Percentiles rank a stretch among this genome's conserved stretches.
These are phyloP conservation scores for Eustalomyia histrio DNA, from an alignment of 2,888 invertebrate species.

Conservation along the genomic window DNA sequence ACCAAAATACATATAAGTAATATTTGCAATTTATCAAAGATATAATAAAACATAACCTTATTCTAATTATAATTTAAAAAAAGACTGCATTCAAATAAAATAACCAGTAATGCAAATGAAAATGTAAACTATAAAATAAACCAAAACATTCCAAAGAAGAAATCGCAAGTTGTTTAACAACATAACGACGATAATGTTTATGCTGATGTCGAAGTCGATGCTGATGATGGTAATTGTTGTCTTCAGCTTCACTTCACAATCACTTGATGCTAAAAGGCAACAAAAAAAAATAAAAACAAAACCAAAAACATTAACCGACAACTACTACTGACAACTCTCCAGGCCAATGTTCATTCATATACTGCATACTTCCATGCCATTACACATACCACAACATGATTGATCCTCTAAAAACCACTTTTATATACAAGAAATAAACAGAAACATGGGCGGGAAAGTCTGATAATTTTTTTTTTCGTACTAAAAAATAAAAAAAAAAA, in stretches of 20 bases:
- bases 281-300: no score
- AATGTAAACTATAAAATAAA: background rate
- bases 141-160: slow-evolving; percentile 68
- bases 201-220: slow-evolving; percentile 5
- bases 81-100: background rate
- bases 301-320: slow-evolving; percentile 15
- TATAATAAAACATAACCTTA: no score
- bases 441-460: slow-evolving; percentile 48
- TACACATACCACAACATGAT: slow-evolving; percentile 30
- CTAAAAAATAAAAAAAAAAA: slow-evolving; percentile 30
- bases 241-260: slow-evolving; percentile 26
- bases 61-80: background rate
- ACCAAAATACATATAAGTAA: no score
- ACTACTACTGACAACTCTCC: slow-evolving; percentile 19
- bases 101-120: background rate
- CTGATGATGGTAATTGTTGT: slow-evolving; percentile 50
- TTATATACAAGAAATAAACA: slow-evolving; percentile 27
- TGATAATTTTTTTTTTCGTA: slow-evolving; percentile 26
- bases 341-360: slow-evolving; percentile 27
- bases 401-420: slow-evolving; percentile 56
- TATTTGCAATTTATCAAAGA: no score
- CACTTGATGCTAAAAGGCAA: slow-evolving; percentile 18
- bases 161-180: slow-evolving; percentile 67
- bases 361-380: no score
- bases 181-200: slow-evolving; percentile 38